A percentile compares a stretch with the other conserved stretches of the same genome.
Evolutionary conservation across 2,113 vertebrate genomes (phyloP).

Genomic region (Tympanuchus pallidicinctus): DNA sequence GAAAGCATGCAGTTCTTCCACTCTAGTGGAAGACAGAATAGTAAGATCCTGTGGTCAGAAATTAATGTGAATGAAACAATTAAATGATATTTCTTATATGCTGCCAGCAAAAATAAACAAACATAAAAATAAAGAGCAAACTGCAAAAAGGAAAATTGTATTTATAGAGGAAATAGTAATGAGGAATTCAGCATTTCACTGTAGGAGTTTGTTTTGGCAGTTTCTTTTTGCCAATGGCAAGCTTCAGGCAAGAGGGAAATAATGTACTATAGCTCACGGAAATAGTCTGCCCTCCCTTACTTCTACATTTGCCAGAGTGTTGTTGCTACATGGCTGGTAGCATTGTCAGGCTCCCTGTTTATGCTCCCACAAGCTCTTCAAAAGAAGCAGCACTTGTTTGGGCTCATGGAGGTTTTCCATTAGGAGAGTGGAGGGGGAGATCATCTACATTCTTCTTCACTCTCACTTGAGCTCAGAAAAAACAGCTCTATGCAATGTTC

Average conservation of each 20-base stretch:
- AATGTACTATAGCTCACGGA: not conserved
- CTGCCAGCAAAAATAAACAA: not conserved
- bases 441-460: not conserved
- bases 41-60: not conserved
- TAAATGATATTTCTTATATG: not conserved
- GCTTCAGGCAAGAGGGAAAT: constrained; percentile 1
- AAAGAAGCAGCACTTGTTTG: not conserved
- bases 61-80: not conserved
- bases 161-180: not conserved
- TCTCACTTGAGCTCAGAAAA: not conserved
- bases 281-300: not conserved
- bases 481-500: not conserved
- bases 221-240: constrained; percentile 34
- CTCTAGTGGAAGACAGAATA: not conserved
- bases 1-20: not conserved
- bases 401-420: not conserved
- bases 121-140: not conserved
- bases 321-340: not conserved
- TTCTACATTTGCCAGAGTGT: not conserved
- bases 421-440: rapidly evolving
- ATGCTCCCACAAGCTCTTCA: not conserved
- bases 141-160: not conserved
- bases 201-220: not conserved
- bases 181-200: not conserved
- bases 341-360: not conserved